These are phyloP conservation scores for Melanchra persicariae DNA, from an alignment of 2,888 invertebrate species.

Conservation along the genomic window DNA sequence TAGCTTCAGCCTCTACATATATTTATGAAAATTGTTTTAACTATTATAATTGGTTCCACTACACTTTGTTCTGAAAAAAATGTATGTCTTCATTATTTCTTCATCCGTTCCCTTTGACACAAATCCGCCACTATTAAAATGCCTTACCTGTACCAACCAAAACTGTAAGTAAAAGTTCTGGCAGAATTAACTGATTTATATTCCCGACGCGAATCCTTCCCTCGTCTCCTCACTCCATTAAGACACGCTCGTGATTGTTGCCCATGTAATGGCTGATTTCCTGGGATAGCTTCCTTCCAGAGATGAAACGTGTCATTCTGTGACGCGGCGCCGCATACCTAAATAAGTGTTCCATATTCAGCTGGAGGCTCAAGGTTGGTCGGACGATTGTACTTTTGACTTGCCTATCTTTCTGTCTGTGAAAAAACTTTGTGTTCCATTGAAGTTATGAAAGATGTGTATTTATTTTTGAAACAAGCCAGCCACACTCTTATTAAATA, in stretches of 20 bases:
- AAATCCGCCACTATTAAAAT: constrained; percentile 38
- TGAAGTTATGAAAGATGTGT: too few species aligned
- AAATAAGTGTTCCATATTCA: constrained; percentile 54
- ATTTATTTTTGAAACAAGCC: too few species aligned
- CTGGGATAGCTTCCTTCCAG: constrained; percentile 50
- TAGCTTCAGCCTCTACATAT: too few species aligned
- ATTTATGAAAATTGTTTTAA: too few species aligned
- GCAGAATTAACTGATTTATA: constrained; percentile 63
- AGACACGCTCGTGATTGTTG: constrained; percentile 57
- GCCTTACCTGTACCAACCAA: constrained; percentile 26
- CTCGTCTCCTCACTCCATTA: constrained; percentile 47
- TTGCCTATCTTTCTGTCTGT: not conserved
- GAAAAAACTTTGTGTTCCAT: not conserved
- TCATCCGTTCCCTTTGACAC: not conserved
- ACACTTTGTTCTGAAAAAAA: not conserved
- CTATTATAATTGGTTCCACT: too few species aligned
- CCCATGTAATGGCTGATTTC: constrained; percentile 56
- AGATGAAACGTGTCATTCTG: constrained; percentile 50
- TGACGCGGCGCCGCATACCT: constrained; percentile 34
- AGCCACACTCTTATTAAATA: too few species aligned
- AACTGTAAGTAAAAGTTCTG: constrained; percentile 48
- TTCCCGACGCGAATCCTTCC: constrained; percentile 49
- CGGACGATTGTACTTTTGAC: not conserved
- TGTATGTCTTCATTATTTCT: not conserved
- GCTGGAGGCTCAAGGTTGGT: not conserved